Conservation (phyloP, 2,113 vertebrate genomes). For the Chionomys nivalis region DNA sequence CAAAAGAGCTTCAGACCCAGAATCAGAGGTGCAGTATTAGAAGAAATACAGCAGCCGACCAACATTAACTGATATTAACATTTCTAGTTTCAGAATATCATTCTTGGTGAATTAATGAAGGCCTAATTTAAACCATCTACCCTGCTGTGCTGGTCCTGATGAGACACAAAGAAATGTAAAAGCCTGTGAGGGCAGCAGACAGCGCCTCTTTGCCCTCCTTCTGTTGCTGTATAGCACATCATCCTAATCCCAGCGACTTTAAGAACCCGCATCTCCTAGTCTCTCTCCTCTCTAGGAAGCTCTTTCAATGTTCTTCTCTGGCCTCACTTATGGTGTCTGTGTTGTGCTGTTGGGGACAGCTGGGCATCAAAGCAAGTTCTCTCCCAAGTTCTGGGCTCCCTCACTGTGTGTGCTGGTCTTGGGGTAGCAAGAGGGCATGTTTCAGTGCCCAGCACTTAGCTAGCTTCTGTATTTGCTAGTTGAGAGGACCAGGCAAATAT, state of each 20-base stretch:
- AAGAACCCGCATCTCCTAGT: background rate
- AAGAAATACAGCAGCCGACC: background rate
- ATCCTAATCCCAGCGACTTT: background rate
- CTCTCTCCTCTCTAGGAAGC: background rate
- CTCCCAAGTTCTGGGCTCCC: background rate
- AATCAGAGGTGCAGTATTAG: background rate
- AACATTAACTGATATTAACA: constrained; percentile 19
- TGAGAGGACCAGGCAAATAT: too few relatives aligned
- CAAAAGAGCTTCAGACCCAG: constrained; percentile 3
- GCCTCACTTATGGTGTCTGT: background rate
- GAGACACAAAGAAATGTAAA: background rate
- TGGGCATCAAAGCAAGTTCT: background rate
- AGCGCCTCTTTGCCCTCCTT: background rate
- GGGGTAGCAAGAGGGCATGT: background rate
- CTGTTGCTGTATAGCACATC: background rate
- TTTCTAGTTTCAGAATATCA: constrained; percentile 5
- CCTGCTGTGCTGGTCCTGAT: background rate
- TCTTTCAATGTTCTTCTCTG: background rate
- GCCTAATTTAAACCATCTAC: background rate
- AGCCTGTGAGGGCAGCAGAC: background rate
- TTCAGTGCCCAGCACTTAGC: background rate
- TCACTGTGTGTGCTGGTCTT: background rate
- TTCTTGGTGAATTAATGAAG: constrained; percentile 17
- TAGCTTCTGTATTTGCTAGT: background rate
- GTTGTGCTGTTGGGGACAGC: background rate